Percentiles rank a stretch among this genome's conserved stretches.
Evolutionary conservation across 1,140 invertebrate species (phyloP).

Genomic region (Calycopis cecrops): DNA sequence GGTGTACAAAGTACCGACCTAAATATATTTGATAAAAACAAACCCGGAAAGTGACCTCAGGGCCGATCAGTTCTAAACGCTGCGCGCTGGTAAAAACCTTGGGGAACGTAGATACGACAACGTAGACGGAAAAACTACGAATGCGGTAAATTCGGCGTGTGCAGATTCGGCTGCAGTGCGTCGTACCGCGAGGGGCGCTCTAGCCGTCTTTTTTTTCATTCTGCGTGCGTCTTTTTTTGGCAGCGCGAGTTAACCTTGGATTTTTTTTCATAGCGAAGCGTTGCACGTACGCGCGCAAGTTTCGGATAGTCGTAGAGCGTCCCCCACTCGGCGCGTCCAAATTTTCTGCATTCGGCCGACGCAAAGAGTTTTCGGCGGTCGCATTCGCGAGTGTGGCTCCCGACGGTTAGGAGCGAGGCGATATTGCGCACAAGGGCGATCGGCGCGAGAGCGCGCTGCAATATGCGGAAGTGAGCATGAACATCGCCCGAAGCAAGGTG

Average conservation of each 20-base stretch:
- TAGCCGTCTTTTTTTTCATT: conserved; percentile 68
- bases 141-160: conserved; percentile 33
- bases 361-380: conserved; percentile 69
- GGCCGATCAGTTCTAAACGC: conserved; percentile 9
- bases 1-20: too few relatives aligned
- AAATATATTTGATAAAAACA: background rate
- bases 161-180: conserved; percentile 64
- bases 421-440: conserved; percentile 34
- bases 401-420: conserved; percentile 53
- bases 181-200: conserved; percentile 62
- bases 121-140: conserved; percentile 21
- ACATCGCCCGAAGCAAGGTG: conserved; percentile 43
- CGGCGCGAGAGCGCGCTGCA: conserved; percentile 55
- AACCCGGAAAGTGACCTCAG: conserved; percentile 9
- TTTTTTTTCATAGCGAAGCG: conserved; percentile 72
- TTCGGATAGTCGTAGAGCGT: conserved; percentile 71
- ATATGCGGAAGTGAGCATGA: conserved; percentile 68
- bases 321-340: conserved; percentile 69
- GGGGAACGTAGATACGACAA: conserved; percentile 18
- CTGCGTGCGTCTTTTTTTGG: conserved; percentile 73
- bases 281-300: conserved; percentile 68
- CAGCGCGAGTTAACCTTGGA: conserved; percentile 71
- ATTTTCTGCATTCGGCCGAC: conserved; percentile 71
- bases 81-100: conserved; percentile 18
- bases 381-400: conserved; percentile 68